These are phyloP conservation scores for Myrmecobius fasciatus DNA, from an alignment of 2,113 vertebrate genomes.

Conservation along the genomic window DNA sequence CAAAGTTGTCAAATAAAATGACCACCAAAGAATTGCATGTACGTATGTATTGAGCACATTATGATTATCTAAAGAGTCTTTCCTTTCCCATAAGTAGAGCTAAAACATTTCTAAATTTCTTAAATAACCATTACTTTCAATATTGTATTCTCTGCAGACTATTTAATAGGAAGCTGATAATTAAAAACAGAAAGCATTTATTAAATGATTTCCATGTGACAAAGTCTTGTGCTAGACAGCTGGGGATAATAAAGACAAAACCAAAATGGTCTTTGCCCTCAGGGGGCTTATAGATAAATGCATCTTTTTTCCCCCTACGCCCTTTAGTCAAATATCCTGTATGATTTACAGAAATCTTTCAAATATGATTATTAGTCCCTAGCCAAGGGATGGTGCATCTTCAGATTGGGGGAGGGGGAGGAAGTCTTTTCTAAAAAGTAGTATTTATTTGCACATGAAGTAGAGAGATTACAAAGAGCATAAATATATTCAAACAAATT, in stretches of 20 bases:
- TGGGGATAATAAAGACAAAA: not conserved
- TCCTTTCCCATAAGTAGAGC: constrained; percentile 57
- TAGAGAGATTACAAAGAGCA: not conserved
- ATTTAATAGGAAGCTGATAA: constrained; percentile 16
- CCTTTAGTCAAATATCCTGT: constrained; percentile 18
- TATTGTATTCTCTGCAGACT: not conserved
- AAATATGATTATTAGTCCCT: constrained; percentile 15
- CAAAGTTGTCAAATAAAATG: constrained; percentile 80
- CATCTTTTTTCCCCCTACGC: not conserved
- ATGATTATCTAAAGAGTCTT: constrained; percentile 61
- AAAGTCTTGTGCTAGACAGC: not conserved
- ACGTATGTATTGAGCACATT: constrained; percentile 7
- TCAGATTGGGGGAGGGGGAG: too few species aligned
- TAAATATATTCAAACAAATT: not conserved
- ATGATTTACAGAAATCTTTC: constrained; percentile 32
- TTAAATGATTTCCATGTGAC: not conserved
- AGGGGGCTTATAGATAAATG: not conserved
- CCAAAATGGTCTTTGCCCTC: not conserved
- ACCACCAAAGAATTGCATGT: constrained; percentile 62
- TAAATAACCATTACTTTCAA: constrained; percentile 29
- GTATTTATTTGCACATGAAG: not conserved
- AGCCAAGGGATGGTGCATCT: not conserved
- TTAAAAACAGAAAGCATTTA: not conserved
- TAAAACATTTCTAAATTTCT: not conserved
- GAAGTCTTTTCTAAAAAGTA: not conserved